These are phyloP conservation scores for Chiridota heheva DNA, from an alignment of 35 echinoderm and acorn worm species.

Conservation along the genomic window DNA sequence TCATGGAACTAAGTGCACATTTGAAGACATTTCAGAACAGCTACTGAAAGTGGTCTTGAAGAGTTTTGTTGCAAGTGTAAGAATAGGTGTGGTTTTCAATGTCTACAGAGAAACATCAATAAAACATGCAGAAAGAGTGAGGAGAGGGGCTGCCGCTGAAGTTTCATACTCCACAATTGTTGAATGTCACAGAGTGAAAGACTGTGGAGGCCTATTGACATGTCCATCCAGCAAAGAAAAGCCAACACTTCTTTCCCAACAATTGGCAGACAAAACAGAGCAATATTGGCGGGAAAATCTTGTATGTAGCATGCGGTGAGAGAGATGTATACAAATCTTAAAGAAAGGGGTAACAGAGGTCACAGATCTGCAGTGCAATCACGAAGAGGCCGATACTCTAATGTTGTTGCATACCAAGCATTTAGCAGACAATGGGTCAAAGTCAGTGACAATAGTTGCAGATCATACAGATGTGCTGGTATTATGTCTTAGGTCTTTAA, in stretches of 20 bases:
- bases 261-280: not conserved
- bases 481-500: no score
- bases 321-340: not conserved
- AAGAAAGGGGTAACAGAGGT: not conserved
- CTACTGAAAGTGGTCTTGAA: not conserved
- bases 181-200: not conserved
- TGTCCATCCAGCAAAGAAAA: not conserved
- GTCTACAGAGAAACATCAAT: constrained; percentile 31
- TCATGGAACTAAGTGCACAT: constrained; percentile 15
- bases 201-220: not conserved
- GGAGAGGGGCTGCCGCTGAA: not conserved
- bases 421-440: no score
- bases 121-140: constrained; percentile 17
- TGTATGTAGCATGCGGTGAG: not conserved
- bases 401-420: no score
- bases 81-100: constrained; percentile 55
- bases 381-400: constrained; percentile 28
- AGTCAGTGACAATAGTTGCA: no score
- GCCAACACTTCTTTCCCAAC: not conserved
- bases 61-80: not conserved
- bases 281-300: not conserved
- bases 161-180: no score
- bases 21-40: not conserved
- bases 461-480: no score
- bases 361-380: not conserved